Evolutionary conservation across 2,113 vertebrate species (phyloP), one percentile per base, ranked within the genome.

Genomic region (Phylloscopus whistleri): DNA sequence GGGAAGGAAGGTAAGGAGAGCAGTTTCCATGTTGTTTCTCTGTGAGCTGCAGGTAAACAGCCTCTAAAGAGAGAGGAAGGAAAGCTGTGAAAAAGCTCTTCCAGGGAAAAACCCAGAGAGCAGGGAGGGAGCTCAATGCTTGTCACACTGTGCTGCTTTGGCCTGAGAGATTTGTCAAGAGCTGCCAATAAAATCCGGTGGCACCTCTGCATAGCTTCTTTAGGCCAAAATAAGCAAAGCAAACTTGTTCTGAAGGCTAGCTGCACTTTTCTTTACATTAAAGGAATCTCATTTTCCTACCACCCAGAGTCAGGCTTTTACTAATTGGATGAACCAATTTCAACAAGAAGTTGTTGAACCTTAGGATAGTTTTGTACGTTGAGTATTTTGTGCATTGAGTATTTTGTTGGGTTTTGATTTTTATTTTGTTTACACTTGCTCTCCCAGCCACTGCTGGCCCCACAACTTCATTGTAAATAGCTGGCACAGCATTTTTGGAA

Each of bases 81-180:
- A 19, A 60, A 20, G 24, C 44, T 53, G 41, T 55, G 63, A 53
- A 80, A 68, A 49, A 83, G 14, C 28, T 64, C 31, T 64, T 26
- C 35, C 24, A 27, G 41, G 70, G 28, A 46, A 64, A 48, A 52
- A 10, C 4, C 1, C 1, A 58, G 64, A 30, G 39, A 31, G 2
- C 27, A 10, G 35, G 44, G 33, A 59, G 18, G 20, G 23, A 77
- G 41, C 13, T 46, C 18, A 22, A 66, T 44, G 60, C 48, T n/a
- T 4, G 0, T 63, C 26, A 59, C 62, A 46, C 31, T 7, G 4
- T 0, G 0, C 55, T 89, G 46, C 51, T 66, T 62, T 49, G 70
- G 26, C 26, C 43, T 37, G 33, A 53, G 58, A 90, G 26, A 7
- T 33, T 62, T 37, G 30, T 12, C 46, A 52, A n/a, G 44, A 73